Evolutionary conservation across 1,140 invertebrate genomes (phyloP), one percentile per base, ranked within the genome.

Genomic region (Micrasema longulum): DNA sequence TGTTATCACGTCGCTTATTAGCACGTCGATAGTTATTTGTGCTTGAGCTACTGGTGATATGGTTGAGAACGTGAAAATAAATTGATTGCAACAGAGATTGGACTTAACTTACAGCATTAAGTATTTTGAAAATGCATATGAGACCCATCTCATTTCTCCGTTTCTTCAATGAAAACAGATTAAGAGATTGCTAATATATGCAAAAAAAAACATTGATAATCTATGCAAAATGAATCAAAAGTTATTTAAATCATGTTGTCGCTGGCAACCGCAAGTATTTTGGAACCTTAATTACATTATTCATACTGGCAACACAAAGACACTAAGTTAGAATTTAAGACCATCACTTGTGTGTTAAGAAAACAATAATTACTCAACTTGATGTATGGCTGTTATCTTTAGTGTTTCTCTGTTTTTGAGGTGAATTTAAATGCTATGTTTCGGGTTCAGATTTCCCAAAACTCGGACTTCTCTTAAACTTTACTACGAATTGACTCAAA

Each of bases 401-500:
- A 12, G 22, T 52, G 48, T 23, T 23, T 23, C 16, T 31, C 1
- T 52, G 18, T 16, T 52, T 52, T 52, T 52, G 36, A 60, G 55
- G 55, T 60, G 16, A 38, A 60, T 60, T 22, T 60, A 60, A n/a
- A 11, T 22, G 55, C 35, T 22, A 18, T 16, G 36, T 41, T 60
- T 41, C 16, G 16, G 2, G 55, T 20, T 60, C 7, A 38, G 16
- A 60, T 60, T 60, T 60, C 5, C 35, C 18, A 23, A 60, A 60
- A 41, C 36, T 43, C 55, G 55, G 55, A 43, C 55, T 60, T 38
- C 9, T 20, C 16, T 16, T 0, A 16, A 60, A 60, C 14, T 60
- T 60, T 31, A 14, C 16, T 26, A 18, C 55, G 41, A 60, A 60
- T 60, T 60, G 55, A 60, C 55, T 60, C 22, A 1, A 22, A 60